phyloP scores from a whole-genome alignment of 2,113 vertebrate genomes.

The Pterocles burchelli region DNA sequence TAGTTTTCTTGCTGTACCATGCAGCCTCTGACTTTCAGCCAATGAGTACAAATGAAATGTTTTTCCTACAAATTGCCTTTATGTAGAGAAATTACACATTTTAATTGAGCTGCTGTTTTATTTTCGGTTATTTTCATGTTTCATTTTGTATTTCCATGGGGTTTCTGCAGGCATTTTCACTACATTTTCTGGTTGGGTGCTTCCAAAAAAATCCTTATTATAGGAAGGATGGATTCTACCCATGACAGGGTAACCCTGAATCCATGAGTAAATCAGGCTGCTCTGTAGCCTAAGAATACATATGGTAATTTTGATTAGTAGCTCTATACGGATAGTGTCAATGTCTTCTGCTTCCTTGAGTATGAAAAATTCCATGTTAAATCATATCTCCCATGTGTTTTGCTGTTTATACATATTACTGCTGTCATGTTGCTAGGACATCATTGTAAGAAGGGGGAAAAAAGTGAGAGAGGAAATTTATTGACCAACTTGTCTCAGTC shows the following conservation, averaged over 20 bases:
- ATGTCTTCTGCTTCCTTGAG: conserved; percentile 62
- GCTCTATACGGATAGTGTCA: conserved; percentile 32
- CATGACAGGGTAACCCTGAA: neutral
- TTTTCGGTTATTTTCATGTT: conserved; percentile 3
- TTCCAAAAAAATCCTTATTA: conserved; percentile 23
- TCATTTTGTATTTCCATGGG: conserved; percentile 11
- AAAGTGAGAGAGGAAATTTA: conserved; percentile 18
- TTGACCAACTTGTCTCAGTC: conserved; percentile 39
- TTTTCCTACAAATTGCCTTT: conserved; percentile 11
- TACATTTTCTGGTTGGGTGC: conserved; percentile 29
- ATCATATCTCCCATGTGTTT: conserved; percentile 15
- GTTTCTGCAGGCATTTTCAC: conserved; percentile 36
- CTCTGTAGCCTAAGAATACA: conserved; percentile 16
- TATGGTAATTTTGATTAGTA: conserved; percentile 26
- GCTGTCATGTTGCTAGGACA: conserved; percentile 2
- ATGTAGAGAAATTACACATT: neutral
- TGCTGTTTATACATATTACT: neutral
- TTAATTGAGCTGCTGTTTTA: conserved; percentile 21
- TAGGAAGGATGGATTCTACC: conserved; percentile 10
- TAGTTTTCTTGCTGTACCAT: neutral
- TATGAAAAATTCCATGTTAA: conserved; percentile 42
- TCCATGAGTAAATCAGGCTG: neutral
- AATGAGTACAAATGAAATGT: conserved; percentile 3
- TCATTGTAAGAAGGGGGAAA: neutral
- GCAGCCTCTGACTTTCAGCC: neutral